Conservation (phyloP, 1,140 invertebrate genomes). For the Drosophila azteca region DNA sequence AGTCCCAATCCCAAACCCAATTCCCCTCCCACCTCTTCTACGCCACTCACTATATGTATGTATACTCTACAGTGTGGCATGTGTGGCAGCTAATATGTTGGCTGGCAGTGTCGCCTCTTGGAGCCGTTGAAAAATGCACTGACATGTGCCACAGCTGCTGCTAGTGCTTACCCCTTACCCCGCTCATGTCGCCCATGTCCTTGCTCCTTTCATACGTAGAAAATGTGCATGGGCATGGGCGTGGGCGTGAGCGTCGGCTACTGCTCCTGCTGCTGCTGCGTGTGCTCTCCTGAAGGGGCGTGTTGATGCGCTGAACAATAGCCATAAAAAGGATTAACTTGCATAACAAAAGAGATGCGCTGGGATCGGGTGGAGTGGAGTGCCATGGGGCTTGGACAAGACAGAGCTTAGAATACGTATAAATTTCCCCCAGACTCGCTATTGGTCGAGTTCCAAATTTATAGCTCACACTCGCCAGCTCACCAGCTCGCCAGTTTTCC, state of each 20-base stretch:
- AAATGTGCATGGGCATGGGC: slow-evolving; percentile 58
- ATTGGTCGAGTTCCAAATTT: slow-evolving; percentile 51
- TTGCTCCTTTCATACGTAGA: slow-evolving; percentile 22
- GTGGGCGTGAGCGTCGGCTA: slow-evolving; percentile 39
- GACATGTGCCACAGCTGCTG: slow-evolving; percentile 73
- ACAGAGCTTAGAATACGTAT: slow-evolving; percentile 29
- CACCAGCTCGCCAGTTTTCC: too few relatives aligned
- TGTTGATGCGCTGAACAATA: slow-evolving; percentile 79
- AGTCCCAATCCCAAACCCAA: slow-evolving; percentile 10
- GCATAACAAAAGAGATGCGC: slow-evolving; percentile 67
- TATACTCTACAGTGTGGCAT: slow-evolving; percentile 45
- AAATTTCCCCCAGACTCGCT: slow-evolving; percentile 37
- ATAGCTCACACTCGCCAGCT: slow-evolving; percentile 25
- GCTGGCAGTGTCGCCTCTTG: slow-evolving; percentile 65
- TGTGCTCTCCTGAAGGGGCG: slow-evolving; percentile 39
- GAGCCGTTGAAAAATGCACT: slow-evolving; percentile 77
- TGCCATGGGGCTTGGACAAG: slow-evolving; percentile 5
- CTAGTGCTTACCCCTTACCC: neutral
- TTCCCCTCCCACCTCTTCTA: slow-evolving; percentile 4
- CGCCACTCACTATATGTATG: slow-evolving; percentile 12
- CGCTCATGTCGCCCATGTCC: neutral
- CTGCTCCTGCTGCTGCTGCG: slow-evolving; percentile 2
- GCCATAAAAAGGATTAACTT: slow-evolving; percentile 81
- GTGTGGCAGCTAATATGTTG: slow-evolving; percentile 79
- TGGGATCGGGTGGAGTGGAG: neutral